Evolutionary conservation across 2,888 invertebrate genomes (phyloP), one percentile per base, ranked within the genome.

Genomic region (Napeogenes inachia): DNA sequence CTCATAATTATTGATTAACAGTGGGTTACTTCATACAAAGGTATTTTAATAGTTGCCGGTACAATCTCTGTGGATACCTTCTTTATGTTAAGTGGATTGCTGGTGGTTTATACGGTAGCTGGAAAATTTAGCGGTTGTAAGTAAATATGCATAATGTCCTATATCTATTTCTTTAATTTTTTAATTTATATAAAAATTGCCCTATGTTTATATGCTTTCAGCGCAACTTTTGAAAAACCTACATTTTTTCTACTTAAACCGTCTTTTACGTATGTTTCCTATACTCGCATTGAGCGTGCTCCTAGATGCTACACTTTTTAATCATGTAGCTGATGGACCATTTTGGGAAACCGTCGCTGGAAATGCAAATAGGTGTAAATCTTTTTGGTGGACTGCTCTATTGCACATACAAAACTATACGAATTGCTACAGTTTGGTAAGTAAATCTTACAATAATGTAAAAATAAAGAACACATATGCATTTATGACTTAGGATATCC

Each of bases 21-120:
- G 80, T 79, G 77, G 72, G 54, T 70, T 53, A 35, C 55, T 12
- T 66, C 68, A 4, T 33, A 61, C 3, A 58, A 63, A 12, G 67
- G 71, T 71, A 81, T 77, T 76, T 87, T 67, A 90, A 80, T 56
- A 73, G 63, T 65, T 21, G 61, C 73, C 4, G 73, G 73, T 5
- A 62, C 86, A 5, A 78, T 91, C 4, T 86, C 92, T n/a, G 92
- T 93, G 0, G 93, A 93, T 67, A 91, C 92, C 1, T 93, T 93
- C 76, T 92, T 93, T 70, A 57, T 74, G 33, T 57, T 77, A 38
- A 71, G 72, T 42, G 76, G 76, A 55, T 58, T 75, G 4, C 70
- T 77, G 45, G 35, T 75, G 0, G 73, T 77, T 5, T 77, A 75
- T 45, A 75, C 72, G 13, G 64, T 73, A 0, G 68, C 64, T 8